A percentile compares a stretch with the other conserved stretches of the same genome.
Conservation (phyloP, 1,140 invertebrate genomes). For the Amyelois transitella region DNA sequence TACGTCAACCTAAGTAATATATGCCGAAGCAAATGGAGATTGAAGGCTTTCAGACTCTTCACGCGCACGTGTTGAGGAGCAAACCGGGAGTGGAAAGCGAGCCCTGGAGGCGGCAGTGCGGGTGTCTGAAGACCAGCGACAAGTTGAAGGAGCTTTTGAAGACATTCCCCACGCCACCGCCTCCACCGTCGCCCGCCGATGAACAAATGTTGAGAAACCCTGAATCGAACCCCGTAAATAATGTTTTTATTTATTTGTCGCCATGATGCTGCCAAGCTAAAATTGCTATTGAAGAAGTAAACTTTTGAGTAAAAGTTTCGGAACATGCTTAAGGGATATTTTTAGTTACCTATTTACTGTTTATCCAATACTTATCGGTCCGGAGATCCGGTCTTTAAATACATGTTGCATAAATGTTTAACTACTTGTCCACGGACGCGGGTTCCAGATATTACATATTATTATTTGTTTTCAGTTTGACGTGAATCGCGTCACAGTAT, state of each 20-base stretch:
- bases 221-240: background rate
- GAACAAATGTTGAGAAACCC: background rate
- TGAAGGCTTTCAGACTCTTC: background rate
- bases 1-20: background rate
- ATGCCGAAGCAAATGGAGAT: background rate
- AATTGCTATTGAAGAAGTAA: no score
- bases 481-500: background rate
- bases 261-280: no score
- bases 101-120: constrained; percentile 36
- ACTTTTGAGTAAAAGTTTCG: no score
- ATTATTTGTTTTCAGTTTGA: background rate
- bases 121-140: constrained; percentile 49
- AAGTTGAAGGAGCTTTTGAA: constrained; percentile 43
- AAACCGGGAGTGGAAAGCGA: constrained; percentile 4
- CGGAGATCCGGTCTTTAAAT: no score
- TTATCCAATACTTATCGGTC: no score
- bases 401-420: no score
- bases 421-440: no score
- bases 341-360: no score
- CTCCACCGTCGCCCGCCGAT: constrained; percentile 23
- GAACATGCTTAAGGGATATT: no score
- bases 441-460: background rate
- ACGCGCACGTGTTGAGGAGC: constrained; percentile 1
- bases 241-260: background rate
- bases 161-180: constrained; percentile 38